These are phyloP conservation scores for Enteromius afrohamiltoni DNA, from an alignment of 2,797 vertebrate genomes.

Conservation along the genomic window DNA sequence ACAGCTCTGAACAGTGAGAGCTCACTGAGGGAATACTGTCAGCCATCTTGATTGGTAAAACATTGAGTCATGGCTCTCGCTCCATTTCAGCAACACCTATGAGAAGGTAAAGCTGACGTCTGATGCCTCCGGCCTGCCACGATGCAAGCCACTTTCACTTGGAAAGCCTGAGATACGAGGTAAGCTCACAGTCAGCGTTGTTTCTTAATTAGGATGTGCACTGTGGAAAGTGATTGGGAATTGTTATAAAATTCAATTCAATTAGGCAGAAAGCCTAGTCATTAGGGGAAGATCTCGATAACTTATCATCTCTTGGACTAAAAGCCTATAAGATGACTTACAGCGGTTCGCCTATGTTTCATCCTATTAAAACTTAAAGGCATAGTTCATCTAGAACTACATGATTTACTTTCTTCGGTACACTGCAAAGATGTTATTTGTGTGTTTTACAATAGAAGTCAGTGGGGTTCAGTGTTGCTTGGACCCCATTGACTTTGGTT, in stretches of 20 bases:
- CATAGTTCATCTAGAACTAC: neutral
- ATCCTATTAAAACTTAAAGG: neutral
- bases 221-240: constrained; percentile 11
- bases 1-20: constrained; percentile 13
- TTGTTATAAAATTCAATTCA: neutral
- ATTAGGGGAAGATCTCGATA: constrained; percentile 3
- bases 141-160: neutral
- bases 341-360: neutral
- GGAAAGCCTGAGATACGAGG: neutral
- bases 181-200: constrained; percentile 10
- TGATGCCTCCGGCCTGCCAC: neutral
- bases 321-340: constrained; percentile 4
- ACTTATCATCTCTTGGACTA: constrained; percentile 8
- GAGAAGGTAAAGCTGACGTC: neutral
- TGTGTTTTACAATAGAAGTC: neutral
- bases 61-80: constrained; percentile 19
- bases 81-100: constrained; percentile 17
- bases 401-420: neutral
- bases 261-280: neutral
- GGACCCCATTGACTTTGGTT: neutral
- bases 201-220: constrained; percentile 13
- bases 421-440: neutral
- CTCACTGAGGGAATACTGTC: neutral
- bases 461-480: neutral
- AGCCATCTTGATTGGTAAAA: constrained; percentile 21